These are phyloP conservation scores for Caenorhabditis brenneri DNA, from an alignment of 1,140 invertebrate species.

Conservation along the genomic window DNA sequence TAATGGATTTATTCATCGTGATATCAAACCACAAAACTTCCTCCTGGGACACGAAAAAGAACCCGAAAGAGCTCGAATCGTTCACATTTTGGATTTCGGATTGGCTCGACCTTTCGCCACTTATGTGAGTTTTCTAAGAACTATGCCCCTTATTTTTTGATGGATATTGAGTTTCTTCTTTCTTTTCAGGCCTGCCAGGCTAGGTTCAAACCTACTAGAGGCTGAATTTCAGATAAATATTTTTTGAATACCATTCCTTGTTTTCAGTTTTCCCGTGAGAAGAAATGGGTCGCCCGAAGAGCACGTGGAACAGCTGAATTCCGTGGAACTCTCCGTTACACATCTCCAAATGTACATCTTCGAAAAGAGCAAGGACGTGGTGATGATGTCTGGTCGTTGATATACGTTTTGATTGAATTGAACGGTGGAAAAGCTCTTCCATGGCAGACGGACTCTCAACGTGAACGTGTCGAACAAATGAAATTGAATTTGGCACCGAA, in stretches of 20 bases:
- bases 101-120: slow-evolving; percentile 36
- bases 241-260: not conserved
- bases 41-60: slow-evolving; percentile 56
- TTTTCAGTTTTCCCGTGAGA: slow-evolving; percentile 34
- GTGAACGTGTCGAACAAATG: slow-evolving; percentile 49
- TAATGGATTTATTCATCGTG: slow-evolving; percentile 53
- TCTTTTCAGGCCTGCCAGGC: too few relatives aligned
- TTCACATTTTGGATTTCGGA: slow-evolving; percentile 57
- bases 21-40: slow-evolving; percentile 66
- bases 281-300: slow-evolving; percentile 54
- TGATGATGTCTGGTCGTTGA: slow-evolving; percentile 62
- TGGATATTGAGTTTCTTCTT: too few relatives aligned
- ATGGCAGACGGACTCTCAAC: slow-evolving; percentile 59
- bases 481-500: slow-evolving; percentile 57
- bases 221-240: too few relatives aligned
- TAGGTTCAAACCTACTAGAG: too few relatives aligned
- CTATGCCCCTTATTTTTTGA: too few relatives aligned
- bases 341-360: slow-evolving; percentile 61
- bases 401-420: slow-evolving; percentile 64
- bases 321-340: slow-evolving; percentile 61
- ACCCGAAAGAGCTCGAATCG: slow-evolving; percentile 48
- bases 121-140: not conserved
- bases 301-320: slow-evolving; percentile 61
- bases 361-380: slow-evolving; percentile 58
- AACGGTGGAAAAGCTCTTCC: slow-evolving; percentile 59